Evolutionary conservation across 2,888 invertebrate genomes (phyloP), one percentile per base, ranked within the genome.

Genomic region (Polydrusus cervinus): DNA sequence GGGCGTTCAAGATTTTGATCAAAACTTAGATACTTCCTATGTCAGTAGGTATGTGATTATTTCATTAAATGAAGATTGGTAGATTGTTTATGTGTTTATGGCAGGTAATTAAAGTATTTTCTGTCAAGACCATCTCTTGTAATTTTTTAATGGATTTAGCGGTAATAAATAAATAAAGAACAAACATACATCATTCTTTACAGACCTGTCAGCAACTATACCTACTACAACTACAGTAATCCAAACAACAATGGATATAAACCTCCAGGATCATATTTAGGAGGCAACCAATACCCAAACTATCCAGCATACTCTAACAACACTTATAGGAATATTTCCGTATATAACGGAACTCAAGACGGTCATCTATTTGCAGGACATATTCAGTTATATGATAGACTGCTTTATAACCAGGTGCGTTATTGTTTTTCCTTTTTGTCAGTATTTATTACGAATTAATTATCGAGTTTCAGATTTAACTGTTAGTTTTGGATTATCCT

Each of bases 291-390:
- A 25, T 57, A 25, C 14, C 53, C 71, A 47, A 45, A 64, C 14
- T 51, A 71, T 45, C 53, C 64, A 55, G 49, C 16, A 49, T 57
- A 67, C 34, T 25, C 25, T 7, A 72, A 67, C 47, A 64, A 3
- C 9, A 55, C 18, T 18, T 18, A 11, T 45, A 55, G 53, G n/a
- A 67, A 67, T 43, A 16, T 1, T 38, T 30, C 51, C 30, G 20
- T 16, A 11, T 70, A 57, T 38, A 71, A 80, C 61, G 79, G 75
- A 5, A 75, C 74, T 34, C 73, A 71, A 45, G 80, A 82, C 62
- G 84, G 85, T 43, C 84, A 85, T 64, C 67, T 84, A n/a, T 82
- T 85, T 68, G 45, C 82, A 38, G 86, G 86, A n/a, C 79, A 80
- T 43, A 80, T 85, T 40, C 80, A 81, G 49, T 66, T 75, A 6